Evolutionary conservation across 2,888 invertebrate genomes (phyloP).

Genomic region (Coelinius sp.): DNA sequence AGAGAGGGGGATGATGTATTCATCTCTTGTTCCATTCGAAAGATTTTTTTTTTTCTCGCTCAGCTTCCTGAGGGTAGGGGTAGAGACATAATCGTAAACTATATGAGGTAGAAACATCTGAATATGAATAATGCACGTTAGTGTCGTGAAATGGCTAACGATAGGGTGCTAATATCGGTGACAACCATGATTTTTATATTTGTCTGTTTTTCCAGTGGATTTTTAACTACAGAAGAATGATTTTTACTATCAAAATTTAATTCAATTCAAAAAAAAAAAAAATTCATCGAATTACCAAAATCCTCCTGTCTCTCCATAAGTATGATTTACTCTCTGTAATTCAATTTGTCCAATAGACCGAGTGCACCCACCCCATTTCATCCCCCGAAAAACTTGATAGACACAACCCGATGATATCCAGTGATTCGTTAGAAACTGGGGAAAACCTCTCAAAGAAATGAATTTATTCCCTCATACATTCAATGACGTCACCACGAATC

Average conservation of each 20-base stretch:
- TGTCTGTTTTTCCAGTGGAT: conserved; percentile 6
- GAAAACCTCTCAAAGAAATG: conserved; percentile 66
- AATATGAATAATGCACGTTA: conserved; percentile 54
- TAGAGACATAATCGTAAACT: conserved; percentile 60
- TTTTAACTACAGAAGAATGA: neutral
- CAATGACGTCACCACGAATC: conserved; percentile 54
- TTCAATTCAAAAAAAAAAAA: no score
- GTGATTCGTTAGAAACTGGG: conserved; percentile 43
- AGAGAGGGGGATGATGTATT: neutral
- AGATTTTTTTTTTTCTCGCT: conserved; percentile 1
- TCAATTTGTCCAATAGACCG: conserved; percentile 23
- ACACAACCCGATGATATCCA: neutral
- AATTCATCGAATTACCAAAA: neutral
- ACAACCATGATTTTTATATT: conserved; percentile 11
- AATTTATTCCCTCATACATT: conserved; percentile 64
- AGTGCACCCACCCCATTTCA: conserved; percentile 30
- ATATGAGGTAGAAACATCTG: conserved; percentile 67
- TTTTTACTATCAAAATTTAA: neutral
- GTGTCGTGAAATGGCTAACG: conserved; percentile 27
- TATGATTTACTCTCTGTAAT: conserved; percentile 24
- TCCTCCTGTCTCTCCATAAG: neutral
- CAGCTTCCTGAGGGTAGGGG: neutral
- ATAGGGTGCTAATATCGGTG: conserved; percentile 41
- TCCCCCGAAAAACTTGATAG: neutral
- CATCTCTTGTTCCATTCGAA: neutral